These are phyloP conservation scores for Sciurus niger DNA, from an alignment of 2,113 vertebrate genomes.

Conservation along the genomic window DNA sequence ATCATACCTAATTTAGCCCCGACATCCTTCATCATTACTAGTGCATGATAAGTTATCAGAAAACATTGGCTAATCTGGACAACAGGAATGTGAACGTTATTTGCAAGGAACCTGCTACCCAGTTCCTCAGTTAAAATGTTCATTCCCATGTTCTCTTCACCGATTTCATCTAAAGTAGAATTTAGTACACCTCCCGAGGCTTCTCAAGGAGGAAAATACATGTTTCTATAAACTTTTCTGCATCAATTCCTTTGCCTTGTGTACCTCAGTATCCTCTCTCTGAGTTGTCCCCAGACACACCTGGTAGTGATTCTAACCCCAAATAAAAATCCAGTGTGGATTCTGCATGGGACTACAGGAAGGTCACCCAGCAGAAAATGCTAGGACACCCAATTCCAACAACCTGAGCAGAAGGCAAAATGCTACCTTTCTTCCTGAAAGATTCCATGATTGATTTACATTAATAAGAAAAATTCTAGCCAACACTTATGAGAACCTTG, in stretches of 20 bases:
- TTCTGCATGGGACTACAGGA: not conserved
- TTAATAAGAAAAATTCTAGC: not conserved
- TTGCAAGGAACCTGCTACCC: not conserved
- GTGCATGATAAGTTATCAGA: not conserved
- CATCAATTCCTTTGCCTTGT: not conserved
- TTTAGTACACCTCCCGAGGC: not conserved
- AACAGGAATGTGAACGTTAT: rapidly evolving
- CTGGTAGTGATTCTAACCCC: not conserved
- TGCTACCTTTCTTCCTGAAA: not conserved
- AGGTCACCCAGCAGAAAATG: not conserved
- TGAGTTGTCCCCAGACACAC: not conserved
- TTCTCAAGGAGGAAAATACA: not conserved
- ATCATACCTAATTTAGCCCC: rapidly evolving
- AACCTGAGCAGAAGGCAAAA: not conserved
- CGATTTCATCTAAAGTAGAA: not conserved
- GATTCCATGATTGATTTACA: not conserved
- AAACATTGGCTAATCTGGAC: not conserved
- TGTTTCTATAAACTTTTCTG: not conserved
- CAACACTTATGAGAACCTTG: not conserved
- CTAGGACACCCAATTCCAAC: not conserved
- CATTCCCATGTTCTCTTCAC: not conserved
- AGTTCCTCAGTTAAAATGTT: not conserved
- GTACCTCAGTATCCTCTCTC: not conserved
- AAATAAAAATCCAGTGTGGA: not conserved
- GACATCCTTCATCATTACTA: not conserved